These are phyloP conservation scores for Lophochroa leadbeateri DNA, from an alignment of 2,113 vertebrate genomes.

Conservation along the genomic window DNA sequence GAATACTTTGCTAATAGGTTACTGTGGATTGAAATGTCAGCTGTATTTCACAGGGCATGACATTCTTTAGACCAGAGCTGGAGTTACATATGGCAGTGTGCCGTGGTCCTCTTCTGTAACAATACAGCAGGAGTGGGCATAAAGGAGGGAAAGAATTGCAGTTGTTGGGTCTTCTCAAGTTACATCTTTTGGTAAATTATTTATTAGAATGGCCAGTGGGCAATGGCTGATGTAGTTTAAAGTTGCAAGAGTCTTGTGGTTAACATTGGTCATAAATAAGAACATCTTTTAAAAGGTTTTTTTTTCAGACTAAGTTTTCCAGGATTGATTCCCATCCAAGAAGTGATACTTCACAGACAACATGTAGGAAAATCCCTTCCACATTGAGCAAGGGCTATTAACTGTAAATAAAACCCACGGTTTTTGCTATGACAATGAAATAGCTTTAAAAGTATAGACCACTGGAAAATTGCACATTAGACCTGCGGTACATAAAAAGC, in stretches of 20 bases:
- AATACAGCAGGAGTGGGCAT: neutral
- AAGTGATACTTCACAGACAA: neutral
- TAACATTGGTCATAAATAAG: neutral
- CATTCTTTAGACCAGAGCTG: constrained; percentile 4
- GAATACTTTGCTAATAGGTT: constrained; percentile 72
- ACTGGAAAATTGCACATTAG: neutral
- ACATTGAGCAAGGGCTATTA: neutral
- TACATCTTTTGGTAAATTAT: neutral
- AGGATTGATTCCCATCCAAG: neutral
- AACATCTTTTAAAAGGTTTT: neutral
- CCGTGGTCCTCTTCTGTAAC: neutral
- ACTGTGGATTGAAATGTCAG: constrained; percentile 68
- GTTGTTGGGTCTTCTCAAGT: neutral
- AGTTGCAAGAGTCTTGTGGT: neutral
- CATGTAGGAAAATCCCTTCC: neutral
- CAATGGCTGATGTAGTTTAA: neutral
- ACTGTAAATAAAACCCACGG: neutral
- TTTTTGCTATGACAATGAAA: neutral
- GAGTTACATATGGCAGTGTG: constrained; percentile 15
- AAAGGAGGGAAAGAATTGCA: neutral
- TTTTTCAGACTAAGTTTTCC: neutral
- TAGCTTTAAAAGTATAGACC: neutral
- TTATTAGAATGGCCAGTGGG: neutral
- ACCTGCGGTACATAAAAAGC: neutral
- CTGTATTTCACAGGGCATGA: constrained; percentile 59